phyloP scores from a whole-genome alignment of 2,797 vertebrate genomes.

The Halcyon chelicuti region DNA sequence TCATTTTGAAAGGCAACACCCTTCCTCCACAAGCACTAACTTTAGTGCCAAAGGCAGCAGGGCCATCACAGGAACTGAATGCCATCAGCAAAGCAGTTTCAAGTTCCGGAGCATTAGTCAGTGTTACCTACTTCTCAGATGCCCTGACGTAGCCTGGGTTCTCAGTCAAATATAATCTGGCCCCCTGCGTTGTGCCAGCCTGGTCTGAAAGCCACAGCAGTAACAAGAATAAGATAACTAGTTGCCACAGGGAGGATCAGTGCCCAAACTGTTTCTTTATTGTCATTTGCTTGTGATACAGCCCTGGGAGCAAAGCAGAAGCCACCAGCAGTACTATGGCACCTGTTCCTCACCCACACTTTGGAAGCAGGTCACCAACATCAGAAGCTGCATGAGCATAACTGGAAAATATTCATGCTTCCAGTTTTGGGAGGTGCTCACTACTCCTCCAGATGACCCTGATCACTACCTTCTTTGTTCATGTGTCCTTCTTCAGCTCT shows the following conservation, averaged over 20 bases:
- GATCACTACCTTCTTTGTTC: not conserved
- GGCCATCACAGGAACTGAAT: not conserved
- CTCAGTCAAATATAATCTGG: not conserved
- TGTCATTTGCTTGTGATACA: not conserved
- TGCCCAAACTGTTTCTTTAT: not conserved
- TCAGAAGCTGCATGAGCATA: not conserved
- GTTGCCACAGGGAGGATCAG: not conserved
- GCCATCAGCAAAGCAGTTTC: not conserved
- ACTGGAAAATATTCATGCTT: not conserved
- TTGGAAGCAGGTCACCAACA: slow-evolving; percentile 24
- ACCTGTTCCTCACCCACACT: not conserved
- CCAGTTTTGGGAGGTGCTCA: not conserved
- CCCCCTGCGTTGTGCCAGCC: not conserved
- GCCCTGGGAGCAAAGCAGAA: not conserved
- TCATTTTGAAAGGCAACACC: slow-evolving; percentile 22
- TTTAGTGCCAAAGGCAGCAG: not conserved
- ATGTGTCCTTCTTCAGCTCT: not conserved
- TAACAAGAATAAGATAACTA: not conserved
- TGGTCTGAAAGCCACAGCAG: not conserved
- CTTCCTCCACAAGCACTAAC: not conserved
- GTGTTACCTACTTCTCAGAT: not conserved
- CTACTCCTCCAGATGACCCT: not conserved
- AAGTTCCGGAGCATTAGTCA: slow-evolving; percentile 35
- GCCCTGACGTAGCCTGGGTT: not conserved
- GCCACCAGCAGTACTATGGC: not conserved